Evolutionary conservation across 2,888 invertebrate species (phyloP), one percentile per base, ranked within the genome.

Genomic region (Zele albiditarsus): DNA sequence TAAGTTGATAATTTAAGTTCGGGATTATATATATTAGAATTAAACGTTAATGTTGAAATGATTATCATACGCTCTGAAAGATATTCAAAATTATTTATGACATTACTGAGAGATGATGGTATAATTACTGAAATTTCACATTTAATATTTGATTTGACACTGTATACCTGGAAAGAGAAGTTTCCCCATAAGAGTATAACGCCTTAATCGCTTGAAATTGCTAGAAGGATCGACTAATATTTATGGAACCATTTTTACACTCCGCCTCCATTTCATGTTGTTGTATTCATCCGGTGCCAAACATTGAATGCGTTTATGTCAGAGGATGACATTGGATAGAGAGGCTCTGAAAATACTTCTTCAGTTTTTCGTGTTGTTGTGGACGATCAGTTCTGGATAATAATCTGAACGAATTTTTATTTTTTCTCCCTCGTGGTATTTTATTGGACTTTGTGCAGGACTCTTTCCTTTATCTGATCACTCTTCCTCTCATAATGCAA

Each of bases 361-460:
- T 3, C 6, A 53, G 2, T 53, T 10, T 53, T 53, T 8, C 53
- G 23, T 53, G 3, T 16, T 46, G 46, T 53, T 53, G 53, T 53
- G 23, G 53, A 53, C 2, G 53, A 53, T 23, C 53, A 53, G 53
- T 53, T 53, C 23, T 53, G 53, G 46, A 53, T 53, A 53, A 53
- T 53, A 53, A 53, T 53, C 10, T 20, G 8, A 53, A 53, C 53
- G 46, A 16, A 46, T 46, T 46, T 53, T 20, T 23, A n/a, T 23
- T 53, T 53, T 20, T 53, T 20, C 23, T 3, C 3, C 8, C 20
- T 23, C 5, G 4, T n/a, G 16, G 3, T 16, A 46, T 23, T 53
- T 20, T 2, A 53, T n/a, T 53, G 23, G n/a, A 46, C 46, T 16
- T 46, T n/a, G 46, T 5, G 46, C 46, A 46, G n/a, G 53, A 20